phyloP scores from a whole-genome alignment of 2,888 invertebrate genomes.

The Hartigia nigra region DNA sequence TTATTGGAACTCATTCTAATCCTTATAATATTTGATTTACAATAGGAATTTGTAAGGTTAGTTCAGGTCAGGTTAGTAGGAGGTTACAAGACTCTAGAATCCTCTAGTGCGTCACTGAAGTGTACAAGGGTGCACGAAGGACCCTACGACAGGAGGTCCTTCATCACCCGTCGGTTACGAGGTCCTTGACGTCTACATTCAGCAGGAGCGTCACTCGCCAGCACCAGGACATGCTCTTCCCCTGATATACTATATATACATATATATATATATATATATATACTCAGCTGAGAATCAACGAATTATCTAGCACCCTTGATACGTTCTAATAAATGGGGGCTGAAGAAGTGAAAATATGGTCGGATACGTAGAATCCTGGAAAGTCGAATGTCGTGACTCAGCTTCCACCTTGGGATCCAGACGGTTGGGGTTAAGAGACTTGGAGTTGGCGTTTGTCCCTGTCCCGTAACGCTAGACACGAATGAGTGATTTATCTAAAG shows the following conservation, averaged over 20 bases:
- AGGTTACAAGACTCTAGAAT: not conserved
- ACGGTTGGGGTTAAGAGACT: not conserved
- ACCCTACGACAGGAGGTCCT: not conserved
- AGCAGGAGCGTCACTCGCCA: not conserved
- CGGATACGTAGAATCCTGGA: not conserved
- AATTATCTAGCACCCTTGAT: not conserved
- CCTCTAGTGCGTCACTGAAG: not conserved
- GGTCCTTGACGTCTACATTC: not conserved
- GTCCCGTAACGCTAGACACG: slow-evolving; percentile 37
- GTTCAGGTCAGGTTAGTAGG: not conserved
- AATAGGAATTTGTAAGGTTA: not conserved
- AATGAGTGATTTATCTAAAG: slow-evolving; percentile 56
- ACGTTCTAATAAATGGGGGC: slow-evolving; percentile 18
- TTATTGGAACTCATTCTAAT: not conserved
- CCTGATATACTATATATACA: not conserved
- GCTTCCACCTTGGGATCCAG: slow-evolving; percentile 1
- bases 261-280: not conserved
- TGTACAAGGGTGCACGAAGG: not conserved
- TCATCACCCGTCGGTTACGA: not conserved
- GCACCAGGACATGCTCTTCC: not conserved
- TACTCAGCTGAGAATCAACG: not conserved
- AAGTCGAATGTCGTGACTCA: slow-evolving; percentile 9
- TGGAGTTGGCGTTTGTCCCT: slow-evolving; percentile 25
- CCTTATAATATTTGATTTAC: not conserved
- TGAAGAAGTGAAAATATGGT: slow-evolving; percentile 6